Evolutionary conservation across 2,113 vertebrate species (phyloP).

Genomic region (Salvelinus alpinus): DNA sequence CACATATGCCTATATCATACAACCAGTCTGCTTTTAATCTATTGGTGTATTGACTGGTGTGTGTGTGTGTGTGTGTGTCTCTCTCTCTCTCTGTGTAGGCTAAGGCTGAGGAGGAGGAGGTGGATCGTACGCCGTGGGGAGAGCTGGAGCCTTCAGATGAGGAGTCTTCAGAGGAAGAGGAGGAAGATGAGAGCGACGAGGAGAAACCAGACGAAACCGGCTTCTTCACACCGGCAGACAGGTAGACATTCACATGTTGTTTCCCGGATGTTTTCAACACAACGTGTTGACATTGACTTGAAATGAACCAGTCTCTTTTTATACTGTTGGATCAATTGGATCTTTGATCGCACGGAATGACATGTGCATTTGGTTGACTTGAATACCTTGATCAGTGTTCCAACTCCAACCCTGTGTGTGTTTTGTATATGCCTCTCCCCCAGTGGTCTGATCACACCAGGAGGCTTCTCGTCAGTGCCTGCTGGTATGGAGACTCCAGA

Average conservation of each 20-base stretch:
- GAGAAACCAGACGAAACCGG: conserved; percentile 92
- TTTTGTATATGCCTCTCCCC: conserved; percentile 7
- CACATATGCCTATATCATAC: background rate
- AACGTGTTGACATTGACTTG: background rate
- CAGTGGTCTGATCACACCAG: conserved; percentile 90
- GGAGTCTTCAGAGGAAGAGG: conserved; percentile 90
- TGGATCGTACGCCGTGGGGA: conserved; percentile 88
- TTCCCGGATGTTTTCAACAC: background rate
- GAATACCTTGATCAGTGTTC: background rate
- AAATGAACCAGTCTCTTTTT: background rate
- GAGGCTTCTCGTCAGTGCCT: conserved; percentile 89
- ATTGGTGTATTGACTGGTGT: background rate
- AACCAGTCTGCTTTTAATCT: background rate
- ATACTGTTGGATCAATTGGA: background rate
- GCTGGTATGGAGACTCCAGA: conserved; percentile 92
- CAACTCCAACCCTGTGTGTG: background rate
- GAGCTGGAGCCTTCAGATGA: conserved; percentile 91
- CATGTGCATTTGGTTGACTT: background rate
- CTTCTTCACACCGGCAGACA: conserved; percentile 92
- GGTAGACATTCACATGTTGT: conserved; percentile 61
- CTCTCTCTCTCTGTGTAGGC: conserved; percentile 57
- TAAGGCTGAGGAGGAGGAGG: conserved; percentile 90
- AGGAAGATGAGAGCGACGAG: conserved; percentile 93
- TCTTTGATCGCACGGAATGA: background rate
- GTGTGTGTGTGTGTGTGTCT: background rate